A percentile compares a stretch with the other conserved stretches of the same genome.
These are phyloP conservation scores for Penaeus indicus DNA, from an alignment of 1,140 invertebrate genomes.

Conservation along the genomic window DNA sequence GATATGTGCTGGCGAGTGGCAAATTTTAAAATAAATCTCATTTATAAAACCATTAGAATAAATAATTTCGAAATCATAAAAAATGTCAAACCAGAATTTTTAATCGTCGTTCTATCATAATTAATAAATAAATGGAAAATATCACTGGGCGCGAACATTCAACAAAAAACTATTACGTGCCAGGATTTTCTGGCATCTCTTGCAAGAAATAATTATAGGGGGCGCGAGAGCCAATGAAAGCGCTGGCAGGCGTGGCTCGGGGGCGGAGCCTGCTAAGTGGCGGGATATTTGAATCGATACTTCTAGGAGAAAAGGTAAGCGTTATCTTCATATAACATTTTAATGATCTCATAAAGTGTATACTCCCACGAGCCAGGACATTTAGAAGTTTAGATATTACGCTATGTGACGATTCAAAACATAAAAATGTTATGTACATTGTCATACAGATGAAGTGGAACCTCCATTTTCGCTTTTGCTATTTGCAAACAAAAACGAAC, in stretches of 20 bases:
- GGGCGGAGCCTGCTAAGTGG: slow-evolving; percentile 46
- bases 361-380: slow-evolving; percentile 47
- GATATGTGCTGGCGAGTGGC: slow-evolving; percentile 37
- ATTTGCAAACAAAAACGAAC: slow-evolving; percentile 7
- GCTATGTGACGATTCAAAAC: slow-evolving; percentile 41
- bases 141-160: not conserved
- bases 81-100: not conserved
- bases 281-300: slow-evolving; percentile 61
- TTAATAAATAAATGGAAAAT: not conserved
- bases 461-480: slow-evolving; percentile 27
- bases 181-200: slow-evolving; percentile 42
- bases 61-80: no score
- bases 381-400: slow-evolving; percentile 61
- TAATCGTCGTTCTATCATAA: not conserved
- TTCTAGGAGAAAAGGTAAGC: slow-evolving; percentile 44
- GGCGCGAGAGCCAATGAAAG: slow-evolving; percentile 49
- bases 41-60: not conserved
- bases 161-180: slow-evolving; percentile 14
- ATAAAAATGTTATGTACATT: not conserved
- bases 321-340: slow-evolving; percentile 60
- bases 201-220: slow-evolving; percentile 59
- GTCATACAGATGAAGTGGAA: not conserved
- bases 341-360: slow-evolving; percentile 56
- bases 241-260: slow-evolving; percentile 53
- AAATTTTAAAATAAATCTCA: slow-evolving; percentile 21